Evolutionary conservation across 2,113 vertebrate species (phyloP).

Genomic region (Delphinapterus leucas): DNA sequence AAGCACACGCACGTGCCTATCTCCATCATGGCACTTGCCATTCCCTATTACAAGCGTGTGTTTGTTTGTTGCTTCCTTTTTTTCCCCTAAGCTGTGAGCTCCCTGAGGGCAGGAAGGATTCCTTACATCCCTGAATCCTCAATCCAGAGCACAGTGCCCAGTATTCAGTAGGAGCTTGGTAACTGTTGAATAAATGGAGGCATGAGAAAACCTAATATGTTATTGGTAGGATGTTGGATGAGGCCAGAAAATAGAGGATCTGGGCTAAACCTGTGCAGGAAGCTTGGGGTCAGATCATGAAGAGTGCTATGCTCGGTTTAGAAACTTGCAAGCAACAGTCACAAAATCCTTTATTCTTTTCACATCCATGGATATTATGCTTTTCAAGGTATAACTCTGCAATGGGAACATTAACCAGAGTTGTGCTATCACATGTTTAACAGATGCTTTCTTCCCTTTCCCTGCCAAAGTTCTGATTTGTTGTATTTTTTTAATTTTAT

Average conservation of each 20-base stretch:
- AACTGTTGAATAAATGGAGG: neutral
- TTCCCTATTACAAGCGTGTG: neutral
- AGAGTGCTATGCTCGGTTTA: neutral
- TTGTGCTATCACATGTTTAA: neutral
- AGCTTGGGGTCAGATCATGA: neutral
- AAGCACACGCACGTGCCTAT: neutral
- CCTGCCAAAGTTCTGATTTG: neutral
- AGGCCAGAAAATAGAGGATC: neutral
- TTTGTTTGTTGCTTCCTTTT: neutral
- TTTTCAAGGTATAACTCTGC: neutral
- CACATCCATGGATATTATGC: neutral
- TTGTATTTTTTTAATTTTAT: neutral
- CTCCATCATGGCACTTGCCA: neutral
- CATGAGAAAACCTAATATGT: neutral
- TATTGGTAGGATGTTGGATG: neutral
- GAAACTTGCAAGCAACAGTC: neutral
- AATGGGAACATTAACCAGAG: neutral
- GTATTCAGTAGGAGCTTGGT: neutral
- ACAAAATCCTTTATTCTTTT: neutral
- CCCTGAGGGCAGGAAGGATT: neutral
- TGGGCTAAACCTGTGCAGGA: neutral
- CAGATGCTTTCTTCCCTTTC: neutral
- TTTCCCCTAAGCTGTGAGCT: neutral
- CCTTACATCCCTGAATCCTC: neutral
- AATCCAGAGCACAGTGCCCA: neutral